A percentile compares a stretch with the other conserved stretches of the same genome.
These are phyloP conservation scores for Chrysodeixis includens DNA, from an alignment of 2,888 invertebrate genomes.

Conservation along the genomic window DNA sequence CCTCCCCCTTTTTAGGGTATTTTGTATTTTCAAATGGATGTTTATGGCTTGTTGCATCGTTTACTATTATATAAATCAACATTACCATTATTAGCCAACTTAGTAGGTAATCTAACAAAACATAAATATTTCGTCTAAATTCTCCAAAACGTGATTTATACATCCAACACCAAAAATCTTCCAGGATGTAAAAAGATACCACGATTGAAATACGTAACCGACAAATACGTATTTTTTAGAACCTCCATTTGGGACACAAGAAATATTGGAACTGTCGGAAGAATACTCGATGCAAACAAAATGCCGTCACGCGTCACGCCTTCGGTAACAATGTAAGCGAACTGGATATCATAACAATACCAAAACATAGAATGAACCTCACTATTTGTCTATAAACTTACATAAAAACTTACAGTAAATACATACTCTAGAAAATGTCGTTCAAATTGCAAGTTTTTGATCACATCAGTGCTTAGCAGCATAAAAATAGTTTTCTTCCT, in stretches of 20 bases:
- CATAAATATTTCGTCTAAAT: not conserved
- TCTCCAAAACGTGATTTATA: not conserved
- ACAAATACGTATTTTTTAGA: conserved; percentile 43
- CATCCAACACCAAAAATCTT: not conserved
- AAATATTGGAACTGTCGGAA: conserved; percentile 55
- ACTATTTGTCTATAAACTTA: no score
- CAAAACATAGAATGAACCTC: no score
- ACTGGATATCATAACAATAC: no score
- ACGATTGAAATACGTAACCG: conserved; percentile 52
- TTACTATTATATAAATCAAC: no score
- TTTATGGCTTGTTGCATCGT: no score
- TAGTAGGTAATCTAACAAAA: not conserved
- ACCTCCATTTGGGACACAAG: conserved; percentile 41
- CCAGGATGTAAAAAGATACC: conserved; percentile 3
- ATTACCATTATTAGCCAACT: no score
- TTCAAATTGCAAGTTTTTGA: no score
- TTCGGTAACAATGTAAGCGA: conserved; percentile 33
- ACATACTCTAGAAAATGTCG: no score
- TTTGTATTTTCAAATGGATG: no score
- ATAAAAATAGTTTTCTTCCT: no score
- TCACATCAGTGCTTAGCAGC: no score
- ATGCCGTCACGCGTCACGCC: conserved; percentile 48
- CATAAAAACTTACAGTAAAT: no score
- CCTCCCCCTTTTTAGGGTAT: not conserved
- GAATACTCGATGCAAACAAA: conserved; percentile 60